Evolutionary conservation across 2,888 invertebrate genomes (phyloP), one percentile per base, ranked within the genome.

Genomic region (Tetanocera ferruginea): DNA sequence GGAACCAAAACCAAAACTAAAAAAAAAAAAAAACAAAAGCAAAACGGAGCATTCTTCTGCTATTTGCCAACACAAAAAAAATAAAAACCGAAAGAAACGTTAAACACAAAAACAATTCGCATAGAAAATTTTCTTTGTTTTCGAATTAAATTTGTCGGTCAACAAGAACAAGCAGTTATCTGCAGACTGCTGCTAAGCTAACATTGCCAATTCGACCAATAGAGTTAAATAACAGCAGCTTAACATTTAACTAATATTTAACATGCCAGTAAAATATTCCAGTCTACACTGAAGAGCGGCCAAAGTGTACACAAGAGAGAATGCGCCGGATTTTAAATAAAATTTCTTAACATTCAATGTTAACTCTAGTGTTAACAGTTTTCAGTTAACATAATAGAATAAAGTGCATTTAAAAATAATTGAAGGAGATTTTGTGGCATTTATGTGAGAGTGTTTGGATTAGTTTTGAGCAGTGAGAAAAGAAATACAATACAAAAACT

Each of bases 71-170:
- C 55, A 71, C 9, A 19, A 37, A 19, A 31, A 57, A 19, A 11
- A 55, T 17, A 19, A 55, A 57, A 14, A 71, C 19, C 19, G 19
- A 57, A n/a, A 70, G 57, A 11, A 52, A 6, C 28, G n/a, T n/a
- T 8, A 66, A 66, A 9, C 14, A 8, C 66, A 66, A 37, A 19
- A n/a, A 19, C 6, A 28, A 17, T 52, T 34, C 19, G 17, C 70
- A 52, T n/a, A 72, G 37, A 72, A 60, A 60, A 72, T 60, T 72
- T 60, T 43, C 60, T 72, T 60, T 72, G 60, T 60, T 72, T 60
- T 23, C 37, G 31, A 52, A 19, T 52, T n/a, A 9, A 34, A 34
- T 52, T 55, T 52, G 31, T 25, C 52, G 51, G 69, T 28, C 69
- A 28, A 51, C 19, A 69, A 28, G 69, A 69, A 23, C 23, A 25